Conservation (phyloP, 2,113 vertebrate species). For the Lanius ludovicianus region DNA sequence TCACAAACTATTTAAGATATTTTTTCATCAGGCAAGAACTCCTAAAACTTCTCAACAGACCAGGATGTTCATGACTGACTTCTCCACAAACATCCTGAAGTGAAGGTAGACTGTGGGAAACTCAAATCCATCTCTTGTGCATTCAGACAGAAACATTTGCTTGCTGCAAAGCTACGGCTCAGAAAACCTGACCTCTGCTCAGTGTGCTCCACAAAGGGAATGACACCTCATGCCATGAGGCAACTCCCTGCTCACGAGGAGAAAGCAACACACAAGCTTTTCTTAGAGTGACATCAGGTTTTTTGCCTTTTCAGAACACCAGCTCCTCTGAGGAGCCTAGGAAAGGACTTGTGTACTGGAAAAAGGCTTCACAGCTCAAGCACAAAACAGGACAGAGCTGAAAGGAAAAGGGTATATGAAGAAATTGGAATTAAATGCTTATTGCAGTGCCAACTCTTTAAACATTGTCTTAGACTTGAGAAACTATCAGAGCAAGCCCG, state of each 20-base stretch:
- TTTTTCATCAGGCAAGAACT: not conserved
- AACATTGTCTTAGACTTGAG: not conserved
- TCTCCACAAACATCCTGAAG: not conserved
- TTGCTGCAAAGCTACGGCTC: not conserved
- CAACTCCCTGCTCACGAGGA: not conserved
- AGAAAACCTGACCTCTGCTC: not conserved
- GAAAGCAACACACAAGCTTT: not conserved
- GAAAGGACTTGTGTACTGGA: not conserved
- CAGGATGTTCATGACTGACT: not conserved
- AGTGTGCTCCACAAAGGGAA: not conserved
- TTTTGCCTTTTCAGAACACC: not conserved
- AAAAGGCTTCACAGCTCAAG: not conserved
- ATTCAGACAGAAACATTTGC: not conserved
- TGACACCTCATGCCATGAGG: not conserved
- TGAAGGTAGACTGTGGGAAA: not conserved
- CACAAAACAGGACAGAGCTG: not conserved
- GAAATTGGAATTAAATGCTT: not conserved
- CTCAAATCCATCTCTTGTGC: not conserved
- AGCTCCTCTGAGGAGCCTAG: not conserved
- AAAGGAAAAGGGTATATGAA: not conserved
- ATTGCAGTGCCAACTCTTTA: not conserved
- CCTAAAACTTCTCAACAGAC: not conserved
- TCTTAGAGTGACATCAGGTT: not conserved
- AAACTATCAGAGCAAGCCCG: not conserved
- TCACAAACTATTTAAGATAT: not conserved